Evolutionary conservation across 2,113 vertebrate genomes (phyloP).

Genomic region (Psittacus erithacus): DNA sequence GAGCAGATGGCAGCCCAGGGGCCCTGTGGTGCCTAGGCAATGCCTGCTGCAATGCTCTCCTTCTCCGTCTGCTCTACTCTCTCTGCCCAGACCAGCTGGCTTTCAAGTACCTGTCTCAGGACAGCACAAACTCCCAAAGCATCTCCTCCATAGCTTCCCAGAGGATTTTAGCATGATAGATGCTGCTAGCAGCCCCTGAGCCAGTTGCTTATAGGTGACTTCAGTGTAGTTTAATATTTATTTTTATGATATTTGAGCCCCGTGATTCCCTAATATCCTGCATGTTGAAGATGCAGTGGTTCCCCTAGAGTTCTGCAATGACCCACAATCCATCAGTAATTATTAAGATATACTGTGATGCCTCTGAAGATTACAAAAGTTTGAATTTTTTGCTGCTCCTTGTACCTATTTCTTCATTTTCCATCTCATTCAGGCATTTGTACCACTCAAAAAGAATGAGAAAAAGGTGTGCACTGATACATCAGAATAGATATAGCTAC

Average conservation of each 20-base stretch:
- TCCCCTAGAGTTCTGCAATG: neutral
- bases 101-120: neutral
- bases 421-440: neutral
- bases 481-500: neutral
- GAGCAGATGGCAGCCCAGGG: neutral
- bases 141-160: neutral
- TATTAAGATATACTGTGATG: neutral
- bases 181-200: neutral
- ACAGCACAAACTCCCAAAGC: neutral
- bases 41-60: too few relatives aligned
- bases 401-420: neutral
- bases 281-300: neutral
- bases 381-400: neutral
- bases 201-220: neutral
- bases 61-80: neutral
- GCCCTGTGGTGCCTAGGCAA: neutral
- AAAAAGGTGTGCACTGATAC: neutral
- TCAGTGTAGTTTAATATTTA: neutral
- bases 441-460: neutral
- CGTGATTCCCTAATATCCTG: neutral
- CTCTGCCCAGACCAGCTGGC: neutral
- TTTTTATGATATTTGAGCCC: neutral
- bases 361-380: neutral
- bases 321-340: neutral
- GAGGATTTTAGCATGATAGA: neutral